phyloP scores from a whole-genome alignment of 2,797 vertebrate species.

The Anguilla pacifica region DNA sequence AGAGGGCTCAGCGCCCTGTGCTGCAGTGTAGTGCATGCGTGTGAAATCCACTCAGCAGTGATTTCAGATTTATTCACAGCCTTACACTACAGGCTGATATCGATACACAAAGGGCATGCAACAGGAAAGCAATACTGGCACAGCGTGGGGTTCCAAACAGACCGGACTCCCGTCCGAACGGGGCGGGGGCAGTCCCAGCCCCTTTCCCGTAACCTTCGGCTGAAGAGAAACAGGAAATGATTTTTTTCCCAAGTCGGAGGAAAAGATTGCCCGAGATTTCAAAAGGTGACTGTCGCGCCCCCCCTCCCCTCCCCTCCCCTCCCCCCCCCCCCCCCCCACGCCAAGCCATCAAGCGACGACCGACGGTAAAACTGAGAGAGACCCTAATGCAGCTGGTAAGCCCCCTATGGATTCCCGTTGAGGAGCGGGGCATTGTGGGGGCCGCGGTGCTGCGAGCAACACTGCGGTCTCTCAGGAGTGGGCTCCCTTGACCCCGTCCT shows the following conservation, averaged over 20 bases:
- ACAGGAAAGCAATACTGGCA: background rate
- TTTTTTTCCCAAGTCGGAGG: slow-evolving; percentile 13
- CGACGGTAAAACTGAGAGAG: background rate
- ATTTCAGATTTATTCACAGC: background rate
- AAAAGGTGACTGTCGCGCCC: slow-evolving; percentile 9
- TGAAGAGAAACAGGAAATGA: background rate
- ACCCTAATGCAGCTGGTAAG: slow-evolving; percentile 15
- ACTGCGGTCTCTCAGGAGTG: background rate
- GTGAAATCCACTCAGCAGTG: slow-evolving; percentile 5
- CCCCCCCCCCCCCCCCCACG: background rate
- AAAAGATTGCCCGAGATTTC: background rate
- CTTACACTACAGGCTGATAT: background rate
- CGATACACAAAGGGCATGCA: background rate
- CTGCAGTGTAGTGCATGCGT: background rate
- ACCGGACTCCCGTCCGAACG: background rate
- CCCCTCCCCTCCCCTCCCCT: no score
- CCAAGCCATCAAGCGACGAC: background rate
- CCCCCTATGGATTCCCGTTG: slow-evolving; percentile 25
- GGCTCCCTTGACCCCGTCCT: slow-evolving; percentile 9
- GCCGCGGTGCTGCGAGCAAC: background rate
- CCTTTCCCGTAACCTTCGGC: slow-evolving; percentile 20
- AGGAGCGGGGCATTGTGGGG: background rate
- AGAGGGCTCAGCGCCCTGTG: background rate
- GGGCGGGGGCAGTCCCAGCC: background rate
- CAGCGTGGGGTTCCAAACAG: slow-evolving; percentile 7